Conservation (phyloP, 2,113 vertebrate genomes). For the Eudorcas thomsonii region DNA sequence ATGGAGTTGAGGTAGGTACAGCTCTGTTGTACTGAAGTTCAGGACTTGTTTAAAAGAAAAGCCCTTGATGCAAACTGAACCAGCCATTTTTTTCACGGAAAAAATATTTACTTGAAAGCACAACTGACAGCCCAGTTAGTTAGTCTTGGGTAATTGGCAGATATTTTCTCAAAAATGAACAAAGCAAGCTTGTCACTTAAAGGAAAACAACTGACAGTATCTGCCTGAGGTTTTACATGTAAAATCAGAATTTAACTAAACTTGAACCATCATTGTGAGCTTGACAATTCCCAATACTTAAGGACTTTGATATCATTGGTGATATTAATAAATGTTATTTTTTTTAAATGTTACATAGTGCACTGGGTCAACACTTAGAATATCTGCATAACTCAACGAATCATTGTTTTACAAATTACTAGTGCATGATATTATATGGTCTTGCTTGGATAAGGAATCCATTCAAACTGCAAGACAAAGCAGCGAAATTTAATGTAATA, state of each 20-base stretch:
- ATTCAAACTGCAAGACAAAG: not conserved
- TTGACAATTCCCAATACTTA: not conserved
- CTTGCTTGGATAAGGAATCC: not conserved
- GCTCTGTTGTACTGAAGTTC: not conserved
- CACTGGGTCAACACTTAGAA: not conserved
- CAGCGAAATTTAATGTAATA: not conserved
- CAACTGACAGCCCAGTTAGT: not conserved
- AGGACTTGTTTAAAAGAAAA: not conserved
- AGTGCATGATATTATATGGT: not conserved
- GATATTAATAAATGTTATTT: not conserved
- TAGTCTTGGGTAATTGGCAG: not conserved
- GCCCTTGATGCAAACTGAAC: not conserved
- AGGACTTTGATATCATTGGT: not conserved
- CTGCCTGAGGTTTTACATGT: not conserved
- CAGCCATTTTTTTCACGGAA: not conserved
- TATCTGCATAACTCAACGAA: not conserved
- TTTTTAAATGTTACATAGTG: not conserved
- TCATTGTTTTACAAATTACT: not conserved
- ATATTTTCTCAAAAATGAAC: conserved; percentile 9
- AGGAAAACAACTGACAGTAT: not conserved
- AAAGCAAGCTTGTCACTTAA: not conserved
- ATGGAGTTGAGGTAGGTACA: not conserved
- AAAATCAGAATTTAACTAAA: not conserved
- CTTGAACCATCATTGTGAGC: not conserved
- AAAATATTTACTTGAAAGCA: not conserved